Conservation (phyloP, 2,113 vertebrate species). For the Nothoprocta pentlandii region DNA sequence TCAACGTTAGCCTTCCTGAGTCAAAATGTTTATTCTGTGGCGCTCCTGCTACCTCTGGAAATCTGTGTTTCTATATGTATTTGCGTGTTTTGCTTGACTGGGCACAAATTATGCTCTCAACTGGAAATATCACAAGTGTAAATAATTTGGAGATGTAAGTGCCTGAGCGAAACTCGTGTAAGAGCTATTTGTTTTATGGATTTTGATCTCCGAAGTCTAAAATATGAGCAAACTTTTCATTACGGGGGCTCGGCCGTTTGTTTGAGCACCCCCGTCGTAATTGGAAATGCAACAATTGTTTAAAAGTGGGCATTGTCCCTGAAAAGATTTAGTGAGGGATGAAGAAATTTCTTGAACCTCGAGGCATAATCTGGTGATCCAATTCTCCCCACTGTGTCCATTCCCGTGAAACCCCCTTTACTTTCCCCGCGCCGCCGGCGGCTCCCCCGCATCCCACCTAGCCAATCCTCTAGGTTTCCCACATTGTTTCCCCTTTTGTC, state of each 20-base stretch:
- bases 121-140: conserved; percentile 83
- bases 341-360: conserved; percentile 89
- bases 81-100: conserved; percentile 77
- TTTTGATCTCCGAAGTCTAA: conserved; percentile 80
- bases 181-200: conserved; percentile 80
- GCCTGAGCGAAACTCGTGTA: conserved; percentile 63
- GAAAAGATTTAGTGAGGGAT: conserved; percentile 90
- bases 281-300: conserved; percentile 90
- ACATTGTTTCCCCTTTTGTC: conserved; percentile 83
- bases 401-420: conserved; percentile 86
- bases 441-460: conserved; percentile 83
- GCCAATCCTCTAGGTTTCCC: conserved; percentile 85
- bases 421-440: conserved; percentile 76
- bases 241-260: conserved; percentile 77
- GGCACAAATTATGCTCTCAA: conserved; percentile 79
- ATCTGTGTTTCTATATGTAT: conserved; percentile 74
- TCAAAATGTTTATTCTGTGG: conserved; percentile 54
- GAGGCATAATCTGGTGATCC: conserved; percentile 88
- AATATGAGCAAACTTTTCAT: conserved; percentile 85
- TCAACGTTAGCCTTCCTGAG: conserved; percentile 71
- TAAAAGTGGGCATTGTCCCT: conserved; percentile 85
- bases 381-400: conserved; percentile 87
- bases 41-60: conserved; percentile 75
- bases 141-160: conserved; percentile 80
- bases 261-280: conserved; percentile 85